Base-by-base conservation (phyloP, 2,888 invertebrate species). In the Ctena decussata region DNA sequence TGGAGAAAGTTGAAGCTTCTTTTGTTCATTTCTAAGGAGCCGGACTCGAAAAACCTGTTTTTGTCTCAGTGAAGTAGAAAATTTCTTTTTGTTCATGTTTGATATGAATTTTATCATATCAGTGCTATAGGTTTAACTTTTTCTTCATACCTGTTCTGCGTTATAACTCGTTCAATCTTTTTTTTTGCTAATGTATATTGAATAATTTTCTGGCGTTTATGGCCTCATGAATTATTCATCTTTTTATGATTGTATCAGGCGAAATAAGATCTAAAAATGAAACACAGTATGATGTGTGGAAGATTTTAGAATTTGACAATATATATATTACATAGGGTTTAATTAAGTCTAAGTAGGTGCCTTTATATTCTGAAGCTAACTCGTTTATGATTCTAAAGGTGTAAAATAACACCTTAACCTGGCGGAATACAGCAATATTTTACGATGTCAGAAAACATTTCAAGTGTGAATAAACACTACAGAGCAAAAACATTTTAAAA, bases 211-310 rank as follows among this genome's bases (percentile, higher is more conserved):
- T 65, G 65, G 65, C 35, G 32, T 76, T 71, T 75, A 53, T 57
- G 49, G 8, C 27, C 53, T 70, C 57, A 80, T 80, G 70, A 80
- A 75, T 80, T 75, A 80, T 80, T 80, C 80, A 80, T 80, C 35
- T 65, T 53, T 49, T 39, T 80, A 49, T 80, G 80, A 80, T 80
- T 80, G 32, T 70, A 80, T 80, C 71, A 76, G 35, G 65, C 11
- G 35, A 65, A 65, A 65, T 32, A 65, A 65, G 65, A 65, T 65
- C 65, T 65, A 65, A 35, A 32, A 65, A 65, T 21, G 35, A 35
- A 65, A 24, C 65, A 11, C 65, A 65, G 65, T 65, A 65, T 65
- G 65, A 30, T 65, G 65, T 65, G 24, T 65, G 65, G 24, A 65
- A 35, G 65, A 57, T 35, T 35, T 65, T 65, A 30, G 35, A 35